Percentiles rank a stretch among this genome's conserved stretches.
Evolutionary conservation across 2,797 vertebrate species (phyloP).

Genomic region (Apogon hyalosoma): DNA sequence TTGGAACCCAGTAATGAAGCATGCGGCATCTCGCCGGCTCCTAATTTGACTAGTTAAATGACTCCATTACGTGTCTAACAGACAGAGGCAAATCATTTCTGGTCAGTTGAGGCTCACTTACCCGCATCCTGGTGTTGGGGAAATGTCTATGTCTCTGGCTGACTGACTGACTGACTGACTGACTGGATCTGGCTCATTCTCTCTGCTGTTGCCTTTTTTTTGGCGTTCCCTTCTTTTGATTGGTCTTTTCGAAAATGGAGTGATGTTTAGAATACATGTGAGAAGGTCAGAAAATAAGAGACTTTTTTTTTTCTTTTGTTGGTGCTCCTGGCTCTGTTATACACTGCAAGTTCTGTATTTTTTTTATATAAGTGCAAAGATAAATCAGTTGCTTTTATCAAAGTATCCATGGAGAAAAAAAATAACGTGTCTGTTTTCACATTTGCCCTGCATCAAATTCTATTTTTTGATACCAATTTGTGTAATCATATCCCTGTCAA

Average conservation of each 20-base stretch:
- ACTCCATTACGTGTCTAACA: slow-evolving; percentile 99
- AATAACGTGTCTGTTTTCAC: slow-evolving; percentile 44
- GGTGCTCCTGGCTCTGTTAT: neutral
- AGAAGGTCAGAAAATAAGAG: slow-evolving; percentile 28
- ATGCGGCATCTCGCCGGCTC: slow-evolving; percentile 98
- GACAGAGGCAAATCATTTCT: slow-evolving; percentile 99
- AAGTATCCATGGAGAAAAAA: slow-evolving; percentile 31
- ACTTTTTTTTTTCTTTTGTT: slow-evolving; percentile 14
- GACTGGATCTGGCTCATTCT: slow-evolving; percentile 71
- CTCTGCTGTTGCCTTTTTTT: slow-evolving; percentile 37
- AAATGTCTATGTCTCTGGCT: slow-evolving; percentile 93
- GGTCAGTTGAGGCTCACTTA: slow-evolving; percentile 99
- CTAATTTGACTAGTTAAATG: slow-evolving; percentile 99
- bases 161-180: slow-evolving; percentile 86
- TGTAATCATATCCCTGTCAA: slow-evolving; percentile 72
- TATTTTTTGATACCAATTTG: slow-evolving; percentile 62
- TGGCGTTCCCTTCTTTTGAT: slow-evolving; percentile 24
- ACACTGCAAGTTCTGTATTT: too few species aligned
- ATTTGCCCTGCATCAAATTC: slow-evolving; percentile 37
- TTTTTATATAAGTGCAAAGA: slow-evolving; percentile 41
- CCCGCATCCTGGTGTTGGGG: slow-evolving; percentile 95
- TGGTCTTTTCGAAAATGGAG: slow-evolving; percentile 46
- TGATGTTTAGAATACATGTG: slow-evolving; percentile 28
- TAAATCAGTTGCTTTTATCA: slow-evolving; percentile 51
- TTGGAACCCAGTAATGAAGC: slow-evolving; percentile 99